Evolutionary conservation across 2,797 vertebrate species (phyloP).

Genomic region (Scomberomorus guttatus): DNA sequence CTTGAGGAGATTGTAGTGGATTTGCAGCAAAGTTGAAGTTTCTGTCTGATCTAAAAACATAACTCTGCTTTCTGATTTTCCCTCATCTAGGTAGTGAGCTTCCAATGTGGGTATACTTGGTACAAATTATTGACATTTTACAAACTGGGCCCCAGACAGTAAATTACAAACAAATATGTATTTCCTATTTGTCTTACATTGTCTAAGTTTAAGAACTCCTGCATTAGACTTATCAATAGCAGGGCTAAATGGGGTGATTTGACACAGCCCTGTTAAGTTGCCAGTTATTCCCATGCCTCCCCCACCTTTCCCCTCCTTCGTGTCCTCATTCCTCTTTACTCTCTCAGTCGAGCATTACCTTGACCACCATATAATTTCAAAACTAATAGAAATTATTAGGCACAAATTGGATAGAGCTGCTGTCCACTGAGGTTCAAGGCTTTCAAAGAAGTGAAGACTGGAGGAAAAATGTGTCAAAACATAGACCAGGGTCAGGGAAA

Average conservation of each 20-base stretch:
- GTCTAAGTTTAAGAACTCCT: neutral
- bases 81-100: neutral
- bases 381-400: slow-evolving; percentile 31
- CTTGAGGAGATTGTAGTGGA: neutral
- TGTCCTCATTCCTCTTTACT: slow-evolving; percentile 26
- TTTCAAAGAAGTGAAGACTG: slow-evolving; percentile 28
- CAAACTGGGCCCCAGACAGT: neutral
- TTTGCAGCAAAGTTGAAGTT: neutral
- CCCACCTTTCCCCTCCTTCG: slow-evolving; percentile 6
- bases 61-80: neutral
- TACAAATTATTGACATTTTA: neutral
- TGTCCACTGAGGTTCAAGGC: slow-evolving; percentile 14
- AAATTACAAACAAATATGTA: neutral
- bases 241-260: neutral
- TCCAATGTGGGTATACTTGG: neutral
- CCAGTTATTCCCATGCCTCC: slow-evolving; percentile 13
- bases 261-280: slow-evolving; percentile 8
- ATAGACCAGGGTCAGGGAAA: neutral
- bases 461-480: slow-evolving; percentile 38
- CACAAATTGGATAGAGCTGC: slow-evolving; percentile 26
- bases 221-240: neutral
- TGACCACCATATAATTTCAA: slow-evolving; percentile 35
- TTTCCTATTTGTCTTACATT: neutral
- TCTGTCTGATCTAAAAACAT: neutral
- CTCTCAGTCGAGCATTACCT: slow-evolving; percentile 11